Conservation (phyloP, 64 coral and sea anemone genomes). For the Dendrophyllia cribrosa region DNA sequence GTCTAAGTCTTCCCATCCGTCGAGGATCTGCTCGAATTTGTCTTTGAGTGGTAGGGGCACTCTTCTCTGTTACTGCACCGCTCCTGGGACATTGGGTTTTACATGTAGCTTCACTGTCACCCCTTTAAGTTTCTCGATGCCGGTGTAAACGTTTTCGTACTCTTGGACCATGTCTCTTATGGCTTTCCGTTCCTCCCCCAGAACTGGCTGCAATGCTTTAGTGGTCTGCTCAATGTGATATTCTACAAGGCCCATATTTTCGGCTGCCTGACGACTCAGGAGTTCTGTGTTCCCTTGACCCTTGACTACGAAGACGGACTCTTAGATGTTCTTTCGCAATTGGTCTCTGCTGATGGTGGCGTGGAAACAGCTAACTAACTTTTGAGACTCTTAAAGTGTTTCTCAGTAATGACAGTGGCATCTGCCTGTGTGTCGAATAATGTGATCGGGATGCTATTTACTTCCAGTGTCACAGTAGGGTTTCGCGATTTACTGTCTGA, state of each 20-base stretch:
- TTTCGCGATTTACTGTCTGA: neutral
- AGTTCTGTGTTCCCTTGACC: conserved; percentile 36
- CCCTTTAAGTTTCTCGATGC: conserved; percentile 51
- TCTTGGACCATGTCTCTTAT: conserved; percentile 20
- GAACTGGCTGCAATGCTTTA: neutral
- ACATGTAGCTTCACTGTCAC: conserved; percentile 53
- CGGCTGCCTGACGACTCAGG: conserved; percentile 32
- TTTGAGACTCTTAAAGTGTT: conserved; percentile 21
- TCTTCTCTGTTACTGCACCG: conserved; percentile 51
- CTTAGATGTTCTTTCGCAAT: conserved; percentile 1
- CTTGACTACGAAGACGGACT: conserved; percentile 48
- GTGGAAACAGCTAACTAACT: conserved; percentile 7
- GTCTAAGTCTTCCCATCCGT: neutral
- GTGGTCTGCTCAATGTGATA: conserved; percentile 27
- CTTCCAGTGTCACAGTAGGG: conserved; percentile 4
- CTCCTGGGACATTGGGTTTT: conserved; percentile 22
- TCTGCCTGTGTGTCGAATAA: conserved; percentile 74
- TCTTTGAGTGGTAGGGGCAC: conserved; percentile 44
- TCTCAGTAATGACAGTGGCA: conserved; percentile 54
- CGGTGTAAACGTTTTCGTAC: conserved; percentile 41
- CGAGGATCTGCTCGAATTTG: conserved; percentile 24
- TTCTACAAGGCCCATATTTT: conserved; percentile 49
- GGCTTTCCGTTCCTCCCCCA: neutral
- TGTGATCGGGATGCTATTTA: conserved; percentile 50
- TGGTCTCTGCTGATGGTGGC: conserved; percentile 16